A percentile compares a stretch with the other conserved stretches of the same genome.
These are phyloP conservation scores for Diabrotica virgifera DNA, from an alignment of 1,140 invertebrate genomes.

Conservation along the genomic window DNA sequence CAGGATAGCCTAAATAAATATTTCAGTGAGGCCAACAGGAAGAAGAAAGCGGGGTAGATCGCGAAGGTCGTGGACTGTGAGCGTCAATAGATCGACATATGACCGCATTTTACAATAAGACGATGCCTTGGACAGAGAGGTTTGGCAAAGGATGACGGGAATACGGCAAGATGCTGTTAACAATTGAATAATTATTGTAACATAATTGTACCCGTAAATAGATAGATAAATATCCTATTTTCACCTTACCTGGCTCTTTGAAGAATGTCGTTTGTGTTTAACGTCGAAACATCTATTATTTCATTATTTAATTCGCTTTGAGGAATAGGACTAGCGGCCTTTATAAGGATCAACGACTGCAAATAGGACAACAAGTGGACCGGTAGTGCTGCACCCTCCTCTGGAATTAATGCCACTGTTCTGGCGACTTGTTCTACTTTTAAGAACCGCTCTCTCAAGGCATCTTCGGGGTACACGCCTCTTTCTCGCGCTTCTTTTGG, in stretches of 20 bases:
- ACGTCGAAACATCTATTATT: slow-evolving; percentile 61
- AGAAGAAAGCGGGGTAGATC: too few species aligned
- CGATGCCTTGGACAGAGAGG: too few species aligned
- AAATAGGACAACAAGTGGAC: slow-evolving; percentile 86
- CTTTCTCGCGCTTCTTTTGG: slow-evolving; percentile 70
- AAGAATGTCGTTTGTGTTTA: slow-evolving; percentile 85
- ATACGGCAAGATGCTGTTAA: too few species aligned
- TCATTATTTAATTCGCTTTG: slow-evolving; percentile 67
- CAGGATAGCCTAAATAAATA: too few species aligned
- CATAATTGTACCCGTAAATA: too few species aligned
- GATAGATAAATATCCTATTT: neutral
- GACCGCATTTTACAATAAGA: too few species aligned
- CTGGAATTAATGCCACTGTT: slow-evolving; percentile 79
- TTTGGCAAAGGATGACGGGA: too few species aligned
- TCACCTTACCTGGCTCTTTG: slow-evolving; percentile 72
- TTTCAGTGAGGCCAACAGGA: too few species aligned
- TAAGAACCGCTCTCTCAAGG: slow-evolving; percentile 78
- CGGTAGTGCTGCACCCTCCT: slow-evolving; percentile 73
- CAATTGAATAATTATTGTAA: too few species aligned
- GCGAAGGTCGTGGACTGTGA: too few species aligned
- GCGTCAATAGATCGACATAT: too few species aligned
- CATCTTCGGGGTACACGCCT: slow-evolving; percentile 84
- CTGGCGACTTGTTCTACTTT: slow-evolving; percentile 70
- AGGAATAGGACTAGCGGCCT: slow-evolving; percentile 63
- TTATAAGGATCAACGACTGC: slow-evolving; percentile 70